Evolutionary conservation across 2,113 vertebrate genomes (phyloP).

Genomic region (Takifugu flavidus): DNA sequence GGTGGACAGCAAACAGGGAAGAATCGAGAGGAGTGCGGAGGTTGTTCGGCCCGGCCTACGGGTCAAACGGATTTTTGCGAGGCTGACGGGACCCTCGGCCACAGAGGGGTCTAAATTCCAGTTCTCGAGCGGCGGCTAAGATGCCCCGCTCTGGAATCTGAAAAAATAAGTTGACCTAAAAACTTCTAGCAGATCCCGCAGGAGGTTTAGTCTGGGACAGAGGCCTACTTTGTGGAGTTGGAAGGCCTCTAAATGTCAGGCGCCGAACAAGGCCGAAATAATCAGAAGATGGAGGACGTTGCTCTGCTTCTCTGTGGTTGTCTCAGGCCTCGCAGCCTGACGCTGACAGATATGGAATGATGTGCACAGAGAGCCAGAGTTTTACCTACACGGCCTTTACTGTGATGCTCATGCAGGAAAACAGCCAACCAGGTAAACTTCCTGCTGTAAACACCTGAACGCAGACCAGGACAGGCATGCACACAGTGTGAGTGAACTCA

Average conservation of each 20-base stretch:
- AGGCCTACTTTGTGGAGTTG: slow-evolving; percentile 63
- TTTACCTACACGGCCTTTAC: slow-evolving; percentile 5
- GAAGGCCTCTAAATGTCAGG: slow-evolving; percentile 63
- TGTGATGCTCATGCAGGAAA: slow-evolving; percentile 4
- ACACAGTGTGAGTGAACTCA: slow-evolving; percentile 54
- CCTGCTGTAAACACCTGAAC: slow-evolving; percentile 48
- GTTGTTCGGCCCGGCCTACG: slow-evolving; percentile 14
- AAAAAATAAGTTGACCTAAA: slow-evolving; percentile 55
- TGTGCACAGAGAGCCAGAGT: slow-evolving; percentile 34
- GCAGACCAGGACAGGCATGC: slow-evolving; percentile 41
- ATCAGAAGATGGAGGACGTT: slow-evolving; percentile 40
- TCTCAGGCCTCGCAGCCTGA: slow-evolving; percentile 49
- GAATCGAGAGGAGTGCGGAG: slow-evolving; percentile 26
- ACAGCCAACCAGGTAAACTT: slow-evolving; percentile 37
- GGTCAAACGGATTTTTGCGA: slow-evolving; percentile 36
- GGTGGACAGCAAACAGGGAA: slow-evolving; percentile 35
- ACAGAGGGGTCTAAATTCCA: slow-evolving; percentile 20
- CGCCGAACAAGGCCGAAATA: slow-evolving; percentile 39
- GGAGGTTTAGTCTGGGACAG: slow-evolving; percentile 54
- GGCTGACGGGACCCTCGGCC: slow-evolving; percentile 18
- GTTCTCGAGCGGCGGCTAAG: slow-evolving; percentile 35
- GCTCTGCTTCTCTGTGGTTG: slow-evolving; percentile 16
- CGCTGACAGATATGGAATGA: slow-evolving; percentile 30
- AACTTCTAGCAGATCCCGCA: slow-evolving; percentile 57
- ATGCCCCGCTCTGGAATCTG: slow-evolving; percentile 41